phyloP scores from a whole-genome alignment of 2,797 vertebrate genomes.

The Pseudomugil tenellus region DNA sequence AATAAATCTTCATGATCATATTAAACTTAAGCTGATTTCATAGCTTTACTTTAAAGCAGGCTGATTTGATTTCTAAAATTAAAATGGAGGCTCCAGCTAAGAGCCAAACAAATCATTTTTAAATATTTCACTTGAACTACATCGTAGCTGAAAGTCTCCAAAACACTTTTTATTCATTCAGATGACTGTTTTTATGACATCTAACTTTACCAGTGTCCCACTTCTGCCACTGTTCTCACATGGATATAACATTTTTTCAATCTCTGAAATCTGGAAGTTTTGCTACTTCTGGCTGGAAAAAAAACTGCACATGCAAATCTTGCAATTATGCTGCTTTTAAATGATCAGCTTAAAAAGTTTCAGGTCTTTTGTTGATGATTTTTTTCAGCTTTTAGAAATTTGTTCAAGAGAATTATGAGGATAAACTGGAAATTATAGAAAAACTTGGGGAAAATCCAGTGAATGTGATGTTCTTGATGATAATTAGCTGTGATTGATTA shows the following conservation, averaged over 20 bases:
- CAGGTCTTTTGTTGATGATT: background rate
- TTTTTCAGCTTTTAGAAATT: no score
- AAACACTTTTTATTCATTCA: background rate
- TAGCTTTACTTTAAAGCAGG: background rate
- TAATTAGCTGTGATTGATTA: no score
- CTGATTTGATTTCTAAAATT: background rate
- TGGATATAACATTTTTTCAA: background rate
- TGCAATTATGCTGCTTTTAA: background rate
- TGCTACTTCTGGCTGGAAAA: background rate
- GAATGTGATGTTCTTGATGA: no score
- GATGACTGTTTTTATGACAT: background rate
- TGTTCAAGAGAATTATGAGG: no score
- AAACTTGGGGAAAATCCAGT: no score
- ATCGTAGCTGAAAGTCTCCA: no score
- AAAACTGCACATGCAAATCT: background rate
- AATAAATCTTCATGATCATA: background rate
- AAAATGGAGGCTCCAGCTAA: background rate
- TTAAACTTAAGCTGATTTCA: no score
- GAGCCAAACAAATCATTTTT: background rate
- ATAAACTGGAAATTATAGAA: no score
- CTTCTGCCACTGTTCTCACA: background rate
- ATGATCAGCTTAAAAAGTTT: no score
- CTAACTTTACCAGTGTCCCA: background rate
- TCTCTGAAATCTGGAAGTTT: background rate
- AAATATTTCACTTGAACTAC: no score